Evolutionary conservation across 2,888 invertebrate species (phyloP).

Genomic region (Chouioia cunea): DNA sequence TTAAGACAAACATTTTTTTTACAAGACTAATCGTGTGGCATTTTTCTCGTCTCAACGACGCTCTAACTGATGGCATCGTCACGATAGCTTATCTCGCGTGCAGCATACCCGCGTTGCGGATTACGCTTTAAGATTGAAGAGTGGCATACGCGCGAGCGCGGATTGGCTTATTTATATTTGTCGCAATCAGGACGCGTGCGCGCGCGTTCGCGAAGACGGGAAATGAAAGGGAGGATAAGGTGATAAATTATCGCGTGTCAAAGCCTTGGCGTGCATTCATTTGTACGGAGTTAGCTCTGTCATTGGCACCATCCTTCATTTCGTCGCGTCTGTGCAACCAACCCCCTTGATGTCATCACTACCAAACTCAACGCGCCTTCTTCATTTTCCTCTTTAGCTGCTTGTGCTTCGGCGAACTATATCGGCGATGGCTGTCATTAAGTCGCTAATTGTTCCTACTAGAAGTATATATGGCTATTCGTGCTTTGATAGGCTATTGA

Average conservation of each 20-base stretch:
- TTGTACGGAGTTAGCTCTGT: slow-evolving; percentile 66
- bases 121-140: slow-evolving; percentile 41
- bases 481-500: slow-evolving; percentile 28
- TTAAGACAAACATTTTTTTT: background rate
- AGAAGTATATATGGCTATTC: background rate
- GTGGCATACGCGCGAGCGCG: background rate
- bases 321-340: slow-evolving; percentile 33
- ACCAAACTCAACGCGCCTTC: too few relatives aligned
- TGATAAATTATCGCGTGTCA: slow-evolving; percentile 67
- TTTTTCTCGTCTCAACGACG: slow-evolving; percentile 57
- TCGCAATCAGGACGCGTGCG: slow-evolving; percentile 55
- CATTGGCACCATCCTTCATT: slow-evolving; percentile 66
- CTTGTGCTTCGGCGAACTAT: slow-evolving; percentile 20
- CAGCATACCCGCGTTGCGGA: background rate
- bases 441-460: slow-evolving; percentile 36
- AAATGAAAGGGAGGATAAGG: slow-evolving; percentile 48
- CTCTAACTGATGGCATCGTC: slow-evolving; percentile 51
- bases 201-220: slow-evolving; percentile 41
- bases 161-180: slow-evolving; percentile 67
- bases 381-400: slow-evolving; percentile 7
- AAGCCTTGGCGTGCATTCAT: slow-evolving; percentile 66
- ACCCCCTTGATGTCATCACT: background rate
- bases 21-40: slow-evolving; percentile 20
- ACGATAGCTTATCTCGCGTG: slow-evolving; percentile 54
- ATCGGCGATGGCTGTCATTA: slow-evolving; percentile 26